Evolutionary conservation across 2,113 vertebrate species (phyloP).

Genomic region (Marmota monax): DNA sequence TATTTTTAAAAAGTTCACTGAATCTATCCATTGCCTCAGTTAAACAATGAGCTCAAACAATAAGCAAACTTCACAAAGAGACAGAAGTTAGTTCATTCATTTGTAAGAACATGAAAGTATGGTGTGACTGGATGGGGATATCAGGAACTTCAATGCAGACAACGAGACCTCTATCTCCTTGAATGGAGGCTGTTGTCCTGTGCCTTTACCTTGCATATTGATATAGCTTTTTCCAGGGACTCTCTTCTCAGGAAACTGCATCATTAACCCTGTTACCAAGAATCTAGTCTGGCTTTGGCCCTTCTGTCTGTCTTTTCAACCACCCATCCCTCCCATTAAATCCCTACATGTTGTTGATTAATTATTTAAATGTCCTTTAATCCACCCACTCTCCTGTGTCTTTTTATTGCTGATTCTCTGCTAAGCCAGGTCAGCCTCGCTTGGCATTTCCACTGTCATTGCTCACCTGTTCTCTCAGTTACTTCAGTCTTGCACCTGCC

Average conservation of each 20-base stretch:
- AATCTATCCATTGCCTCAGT: not conserved
- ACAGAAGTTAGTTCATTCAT: not conserved
- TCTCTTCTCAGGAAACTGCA: too few species aligned
- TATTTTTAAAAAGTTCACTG: not conserved
- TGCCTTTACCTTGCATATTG: not conserved
- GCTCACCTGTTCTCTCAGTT: not conserved
- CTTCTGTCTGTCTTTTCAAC: not conserved
- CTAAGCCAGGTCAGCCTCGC: not conserved
- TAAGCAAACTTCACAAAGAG: not conserved
- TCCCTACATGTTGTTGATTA: not conserved
- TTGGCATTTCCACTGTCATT: not conserved
- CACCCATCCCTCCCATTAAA: not conserved
- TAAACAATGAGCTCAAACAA: not conserved
- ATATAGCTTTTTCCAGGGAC: not conserved
- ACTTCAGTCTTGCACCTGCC: not conserved
- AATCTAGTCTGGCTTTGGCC: not conserved
- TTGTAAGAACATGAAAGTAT: not conserved
- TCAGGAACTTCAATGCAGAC: not conserved
- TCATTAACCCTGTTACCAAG: not conserved
- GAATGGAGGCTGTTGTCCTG: not conserved
- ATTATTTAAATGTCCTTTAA: not conserved
- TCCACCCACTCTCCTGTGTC: not conserved
- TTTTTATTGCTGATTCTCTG: not conserved
- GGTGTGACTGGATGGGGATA: not conserved
- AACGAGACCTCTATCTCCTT: too few species aligned